Conservation (phyloP, 1,140 invertebrate genomes). For the Lepidostoma basale region DNA sequence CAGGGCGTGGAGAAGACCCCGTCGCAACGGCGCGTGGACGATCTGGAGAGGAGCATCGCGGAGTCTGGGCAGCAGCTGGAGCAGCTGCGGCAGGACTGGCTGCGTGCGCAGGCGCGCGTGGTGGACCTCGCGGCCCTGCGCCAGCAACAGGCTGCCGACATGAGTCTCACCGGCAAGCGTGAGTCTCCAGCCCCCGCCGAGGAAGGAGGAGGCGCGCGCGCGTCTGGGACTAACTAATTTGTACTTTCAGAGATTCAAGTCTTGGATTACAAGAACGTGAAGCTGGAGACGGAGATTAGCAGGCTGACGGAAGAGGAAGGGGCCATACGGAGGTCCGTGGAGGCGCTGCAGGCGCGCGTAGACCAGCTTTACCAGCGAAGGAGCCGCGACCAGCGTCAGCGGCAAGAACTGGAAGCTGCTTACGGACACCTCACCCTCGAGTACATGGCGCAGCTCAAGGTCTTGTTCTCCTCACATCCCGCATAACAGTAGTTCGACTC, state of each 20-base stretch:
- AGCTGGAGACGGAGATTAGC: slow-evolving; percentile 69
- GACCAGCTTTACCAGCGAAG: slow-evolving; percentile 65
- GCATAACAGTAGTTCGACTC: not conserved
- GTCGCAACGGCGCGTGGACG: slow-evolving; percentile 58
- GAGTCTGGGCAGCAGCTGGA: slow-evolving; percentile 64
- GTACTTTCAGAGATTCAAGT: slow-evolving; percentile 68
- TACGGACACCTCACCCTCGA: slow-evolving; percentile 65
- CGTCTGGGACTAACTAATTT: not conserved
- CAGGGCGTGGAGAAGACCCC: slow-evolving; percentile 51
- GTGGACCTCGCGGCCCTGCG: slow-evolving; percentile 70
- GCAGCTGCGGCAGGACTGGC: slow-evolving; percentile 72
- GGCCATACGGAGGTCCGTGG: slow-evolving; percentile 65
- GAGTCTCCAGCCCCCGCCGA: slow-evolving; percentile 5
- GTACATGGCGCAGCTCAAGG: slow-evolving; percentile 56
- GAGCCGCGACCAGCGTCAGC: slow-evolving; percentile 64
- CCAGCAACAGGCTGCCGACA: slow-evolving; percentile 67
- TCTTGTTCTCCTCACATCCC: no score
- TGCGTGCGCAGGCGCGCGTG: slow-evolving; percentile 73
- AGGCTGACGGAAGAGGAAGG: slow-evolving; percentile 62
- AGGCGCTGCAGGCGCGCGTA: slow-evolving; percentile 62
- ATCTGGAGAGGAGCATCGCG: slow-evolving; percentile 68
- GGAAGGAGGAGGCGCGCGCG: not conserved
- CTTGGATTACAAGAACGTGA: slow-evolving; percentile 75
- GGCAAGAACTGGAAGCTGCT: slow-evolving; percentile 65
- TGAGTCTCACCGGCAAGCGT: slow-evolving; percentile 73